Percentiles rank a stretch among this genome's conserved stretches.
Evolutionary conservation across 2,113 vertebrate genomes (phyloP).

Genomic region (Psettodes erumei): DNA sequence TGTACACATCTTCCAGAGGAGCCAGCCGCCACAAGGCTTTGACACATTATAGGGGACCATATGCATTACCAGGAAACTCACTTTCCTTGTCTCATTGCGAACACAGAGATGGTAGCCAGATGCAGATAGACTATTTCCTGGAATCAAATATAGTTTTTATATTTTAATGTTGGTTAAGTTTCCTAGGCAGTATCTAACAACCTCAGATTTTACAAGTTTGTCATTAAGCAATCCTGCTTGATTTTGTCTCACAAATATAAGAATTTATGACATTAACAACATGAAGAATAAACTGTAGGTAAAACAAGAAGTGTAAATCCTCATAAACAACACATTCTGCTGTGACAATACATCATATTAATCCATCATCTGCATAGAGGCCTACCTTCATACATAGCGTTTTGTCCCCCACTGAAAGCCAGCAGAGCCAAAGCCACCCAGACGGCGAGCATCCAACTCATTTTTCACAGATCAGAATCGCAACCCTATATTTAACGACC

Average conservation of each 20-base stretch:
- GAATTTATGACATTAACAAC: not conserved
- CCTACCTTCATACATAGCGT: conserved; percentile 75
- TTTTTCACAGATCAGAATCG: conserved; percentile 62
- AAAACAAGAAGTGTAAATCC: not conserved
- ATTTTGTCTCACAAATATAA: not conserved
- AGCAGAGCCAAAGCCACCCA: conserved; percentile 60
- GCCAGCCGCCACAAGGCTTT: conserved; percentile 86
- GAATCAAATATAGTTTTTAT: conserved; percentile 21
- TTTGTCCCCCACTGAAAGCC: conserved; percentile 64
- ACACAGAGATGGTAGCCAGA: conserved; percentile 88
- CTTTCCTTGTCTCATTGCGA: conserved; percentile 70
- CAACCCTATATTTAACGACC: conserved; percentile 34
- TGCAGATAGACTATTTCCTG: conserved; percentile 84
- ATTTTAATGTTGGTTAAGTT: not conserved
- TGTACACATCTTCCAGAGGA: conserved; percentile 86
- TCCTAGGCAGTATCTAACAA: not conserved
- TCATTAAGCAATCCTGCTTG: not conserved
- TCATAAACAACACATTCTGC: not conserved
- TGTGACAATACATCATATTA: conserved; percentile 1
- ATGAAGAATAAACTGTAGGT: not conserved
- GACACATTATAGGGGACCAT: conserved; percentile 73
- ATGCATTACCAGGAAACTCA: conserved; percentile 76
- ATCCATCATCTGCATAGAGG: conserved; percentile 1
- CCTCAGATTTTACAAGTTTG: no score
- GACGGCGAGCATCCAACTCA: conserved; percentile 71